Evolutionary conservation across 2,797 vertebrate genomes (phyloP), one percentile per base, ranked within the genome.

Genomic region (Pempheris klunzingeri): DNA sequence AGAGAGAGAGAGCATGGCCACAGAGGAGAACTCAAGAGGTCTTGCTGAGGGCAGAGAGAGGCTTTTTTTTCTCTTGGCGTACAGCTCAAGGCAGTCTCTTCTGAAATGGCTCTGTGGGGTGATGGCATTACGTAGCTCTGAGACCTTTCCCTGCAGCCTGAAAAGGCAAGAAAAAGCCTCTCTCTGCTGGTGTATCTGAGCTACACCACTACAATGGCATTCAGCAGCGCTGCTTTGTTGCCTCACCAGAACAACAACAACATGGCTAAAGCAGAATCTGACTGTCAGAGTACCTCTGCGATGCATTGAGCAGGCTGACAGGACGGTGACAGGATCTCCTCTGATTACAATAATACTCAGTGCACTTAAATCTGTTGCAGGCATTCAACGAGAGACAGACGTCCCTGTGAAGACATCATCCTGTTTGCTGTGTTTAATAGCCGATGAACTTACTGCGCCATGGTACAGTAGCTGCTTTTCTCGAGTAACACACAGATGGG

Each of bases 21-120:
- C 80, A 77, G 66, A 83, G 52, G 77, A 85, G 67, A 81, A 74
- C 73, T 84, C 59, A 63, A 78, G 73, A 82, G 86, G 90, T 90
- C 88, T 88, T 64, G 69, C 79, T 82, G 61, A 88, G 88, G 87
- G 80, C 85, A 88, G 52, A 59, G 59, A 84, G 32, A 46, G 71
- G 30, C 7, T 60, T 70, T 86, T 83, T 84, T 62, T 63, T 55
- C 50, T 39, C n/a, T 72, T 39, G 4, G 64, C 81, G 80, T 80
- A 52, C 57, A 52, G 84, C 87, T 89, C 65, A 65, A 62, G 89
- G 87, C 84, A 60, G 70, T 86, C 71, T 84, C 71, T 34, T 77
- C 60, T 82, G 83, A 89, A 91, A 88, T 46, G 77, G 41, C 52
- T 75, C 59, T 74, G 77, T 53, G 14, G 43, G 74, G 58, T 67